Conservation (phyloP, 2,888 invertebrate genomes). For the Cotesia congregata region DNA sequence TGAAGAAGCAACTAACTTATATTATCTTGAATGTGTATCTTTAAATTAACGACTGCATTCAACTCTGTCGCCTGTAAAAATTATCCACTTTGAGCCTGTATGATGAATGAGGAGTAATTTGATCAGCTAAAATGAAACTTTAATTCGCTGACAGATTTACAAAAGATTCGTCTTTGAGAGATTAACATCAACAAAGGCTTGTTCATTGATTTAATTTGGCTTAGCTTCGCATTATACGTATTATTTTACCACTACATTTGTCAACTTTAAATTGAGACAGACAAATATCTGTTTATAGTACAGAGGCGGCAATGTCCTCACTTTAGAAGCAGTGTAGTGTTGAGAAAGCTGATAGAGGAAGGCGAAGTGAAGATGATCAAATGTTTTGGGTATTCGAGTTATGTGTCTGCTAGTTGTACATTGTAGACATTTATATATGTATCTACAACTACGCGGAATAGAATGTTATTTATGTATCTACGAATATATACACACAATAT, state of each 20-base stretch:
- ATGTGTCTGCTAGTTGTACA: background rate
- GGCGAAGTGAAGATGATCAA: conserved; percentile 3
- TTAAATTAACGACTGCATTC: too few species aligned
- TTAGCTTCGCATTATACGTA: background rate
- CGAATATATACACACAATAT: background rate
- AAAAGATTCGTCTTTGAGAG: background rate
- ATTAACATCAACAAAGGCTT: background rate
- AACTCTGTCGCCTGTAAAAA: too few species aligned
- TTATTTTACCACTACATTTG: background rate
- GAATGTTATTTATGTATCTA: conserved; percentile 1
- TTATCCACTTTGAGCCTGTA: too few species aligned
- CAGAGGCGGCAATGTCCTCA: background rate
- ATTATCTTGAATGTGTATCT: too few species aligned
- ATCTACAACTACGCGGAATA: background rate
- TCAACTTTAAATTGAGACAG: background rate
- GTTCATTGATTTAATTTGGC: background rate
- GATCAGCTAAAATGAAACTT: too few species aligned
- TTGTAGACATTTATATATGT: background rate
- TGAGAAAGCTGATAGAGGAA: background rate
- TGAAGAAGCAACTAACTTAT: too few species aligned
- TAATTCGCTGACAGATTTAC: background rate
- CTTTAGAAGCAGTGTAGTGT: background rate
- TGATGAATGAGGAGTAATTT: too few species aligned
- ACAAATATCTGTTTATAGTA: conserved; percentile 1
- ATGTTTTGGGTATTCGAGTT: conserved; percentile 18